Evolutionary conservation across 1,140 invertebrate genomes (phyloP), one percentile per base, ranked within the genome.

Genomic region (Lordiphosa clarofinis): DNA sequence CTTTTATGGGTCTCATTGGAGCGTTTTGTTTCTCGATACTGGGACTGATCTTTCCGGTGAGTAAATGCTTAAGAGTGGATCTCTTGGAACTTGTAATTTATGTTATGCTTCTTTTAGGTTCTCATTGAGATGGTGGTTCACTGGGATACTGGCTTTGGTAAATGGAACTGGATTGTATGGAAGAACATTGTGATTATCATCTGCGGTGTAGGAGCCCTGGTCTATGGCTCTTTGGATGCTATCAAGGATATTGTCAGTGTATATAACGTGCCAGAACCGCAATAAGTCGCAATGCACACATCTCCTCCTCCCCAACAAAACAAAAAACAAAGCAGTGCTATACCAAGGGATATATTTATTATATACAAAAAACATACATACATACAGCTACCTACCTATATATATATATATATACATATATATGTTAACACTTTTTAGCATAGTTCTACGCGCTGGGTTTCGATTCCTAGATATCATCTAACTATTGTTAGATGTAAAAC

Each of bases 1-100:
- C 97, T 0, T 95, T 99, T 81, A 97, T 99, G 75, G 94, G 95
- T 10, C 91, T 99, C 15, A 96, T 99, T 66, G 98, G 98, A 56
- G 97, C 98, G 6, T 94, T 99, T 76, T 96, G 96, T 75, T 98
- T 98, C 86, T 97, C 96, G 11, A 94, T 98, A 65, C 92, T 99
- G 8, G 97, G 97, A 13, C 92, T 99, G 3, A 93, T 99, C 12
- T 93, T 97, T 57, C 98, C 98, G 5, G 95, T 89, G 69, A 88
- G 75, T 81, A 31, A 0, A 13, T 3, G 13, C 13, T 9, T 5
- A 37, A 21, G 4, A 11, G 1, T 4, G 2, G 8, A 11, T 6
- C 0, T 19, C 5, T 24, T 24, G 21, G 7, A 8, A 31, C 28
- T 31, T 31, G 0, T 31, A 8, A 31, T 31, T 8, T 8, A 7